Base-by-base conservation (phyloP, 2,888 invertebrate genomes). In the Hofmannophila pseudospretella region DNA sequence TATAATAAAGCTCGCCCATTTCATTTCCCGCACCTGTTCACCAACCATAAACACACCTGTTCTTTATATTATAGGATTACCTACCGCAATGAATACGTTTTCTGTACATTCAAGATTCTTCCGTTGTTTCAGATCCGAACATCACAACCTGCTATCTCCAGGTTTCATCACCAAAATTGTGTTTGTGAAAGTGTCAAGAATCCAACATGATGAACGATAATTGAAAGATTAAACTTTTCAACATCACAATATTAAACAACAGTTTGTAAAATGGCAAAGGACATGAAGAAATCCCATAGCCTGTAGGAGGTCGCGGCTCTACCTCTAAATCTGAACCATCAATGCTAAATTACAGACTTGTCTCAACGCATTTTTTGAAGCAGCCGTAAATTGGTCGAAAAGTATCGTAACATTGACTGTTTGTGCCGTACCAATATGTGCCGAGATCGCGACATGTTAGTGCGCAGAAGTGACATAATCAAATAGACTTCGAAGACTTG, bases 291-390 rank as follows among this genome's bases (percentile, higher is more conserved):
- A 38, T 47, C 54, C 29, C 70, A 66, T 69, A 58, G 59, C 43
- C 48, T 62, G 41, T 45, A 47, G 44, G 69, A 67, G 76, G 78
- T 67, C 68, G 53, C 47, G 66, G 72, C 75, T 81, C 67, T 53
- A 49, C 57, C 57, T 67, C 63, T 64, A 66, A 69, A 54, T 45
- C 64, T 89, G 49, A 59, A 46, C 63, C 59, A 63, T 86, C 82
- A 84, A 96, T 96, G 96, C 94, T 96, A 91, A 95, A 94, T 88
- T 92, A 96, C 92, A 93, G 95, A 89, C 90, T 96, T 72, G 95
- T 96, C 56, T 95, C 96, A 78, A 96, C 95, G 76, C 96, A 96
- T 87, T 96, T 96, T 84, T 88, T 96, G 84, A 96, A 96, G 89
- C 96, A 96, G 86, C 96, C 96, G 91, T 96, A 95, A 92, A 90